Percentiles rank a stretch among this genome's conserved stretches.
These are phyloP conservation scores for Zophobas morio DNA, from an alignment of 1,140 invertebrate species.

Conservation along the genomic window DNA sequence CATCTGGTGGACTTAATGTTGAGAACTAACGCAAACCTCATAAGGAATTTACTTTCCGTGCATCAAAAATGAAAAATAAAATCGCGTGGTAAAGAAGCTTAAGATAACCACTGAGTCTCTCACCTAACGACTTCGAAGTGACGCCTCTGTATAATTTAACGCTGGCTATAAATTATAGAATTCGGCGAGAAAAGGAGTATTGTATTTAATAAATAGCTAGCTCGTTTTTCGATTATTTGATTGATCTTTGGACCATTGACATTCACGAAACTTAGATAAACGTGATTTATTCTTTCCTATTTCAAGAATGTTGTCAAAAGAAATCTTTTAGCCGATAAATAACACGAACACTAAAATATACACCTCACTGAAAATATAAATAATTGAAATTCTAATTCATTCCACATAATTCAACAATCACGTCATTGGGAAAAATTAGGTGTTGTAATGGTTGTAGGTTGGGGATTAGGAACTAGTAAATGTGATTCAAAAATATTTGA, in stretches of 20 bases:
- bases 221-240: slow-evolving; percentile 9
- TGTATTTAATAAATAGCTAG: too few species aligned
- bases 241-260: not conserved
- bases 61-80: not conserved
- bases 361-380: not conserved
- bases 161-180: too few species aligned
- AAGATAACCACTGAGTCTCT: not conserved
- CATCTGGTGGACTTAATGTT: slow-evolving; percentile 1
- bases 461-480: too few species aligned
- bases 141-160: too few species aligned
- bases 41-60: slow-evolving; percentile 26
- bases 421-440: slow-evolving; percentile 5
- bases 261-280: slow-evolving; percentile 7
- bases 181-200: too few species aligned
- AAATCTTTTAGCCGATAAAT: slow-evolving; percentile 21
- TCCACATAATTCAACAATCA: slow-evolving; percentile 27
- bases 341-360: slow-evolving; percentile 14
- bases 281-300: slow-evolving; percentile 17
- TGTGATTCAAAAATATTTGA: too few species aligned
- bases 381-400: slow-evolving; percentile 27
- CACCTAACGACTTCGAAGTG: too few species aligned
- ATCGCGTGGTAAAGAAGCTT: slow-evolving; percentile 8
- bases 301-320: slow-evolving; percentile 36
- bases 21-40: slow-evolving; percentile 7
- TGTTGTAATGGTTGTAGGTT: not conserved